Conservation (phyloP, 2,888 invertebrate genomes). For the Lasioglossum morio region DNA sequence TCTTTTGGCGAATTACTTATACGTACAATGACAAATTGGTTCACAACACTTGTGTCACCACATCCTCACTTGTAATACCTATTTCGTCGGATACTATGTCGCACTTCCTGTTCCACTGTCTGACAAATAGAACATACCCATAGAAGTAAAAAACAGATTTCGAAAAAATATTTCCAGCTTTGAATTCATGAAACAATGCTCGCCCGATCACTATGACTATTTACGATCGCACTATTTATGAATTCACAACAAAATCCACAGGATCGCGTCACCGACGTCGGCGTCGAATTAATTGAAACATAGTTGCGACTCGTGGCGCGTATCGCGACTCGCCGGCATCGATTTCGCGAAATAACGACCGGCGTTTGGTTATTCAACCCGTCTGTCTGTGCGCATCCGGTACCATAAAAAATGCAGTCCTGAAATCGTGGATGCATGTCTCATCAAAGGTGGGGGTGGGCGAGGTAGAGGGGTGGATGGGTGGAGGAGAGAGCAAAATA, state of each 20-base stretch:
- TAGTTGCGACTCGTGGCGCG: not conserved
- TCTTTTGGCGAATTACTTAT: not conserved
- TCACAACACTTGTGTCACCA: not conserved
- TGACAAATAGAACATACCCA: not conserved
- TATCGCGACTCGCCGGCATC: constrained; percentile 25
- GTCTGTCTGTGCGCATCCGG: not conserved
- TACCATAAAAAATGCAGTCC: constrained; percentile 56
- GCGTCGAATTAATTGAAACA: not conserved
- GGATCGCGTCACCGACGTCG: not conserved
- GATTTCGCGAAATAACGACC: constrained; percentile 28
- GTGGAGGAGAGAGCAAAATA: constrained; percentile 33
- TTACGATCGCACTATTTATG: not conserved
- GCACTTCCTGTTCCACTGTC: not conserved
- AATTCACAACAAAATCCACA: not conserved
- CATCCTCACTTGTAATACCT: not conserved
- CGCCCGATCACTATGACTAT: not conserved
- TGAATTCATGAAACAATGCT: not conserved
- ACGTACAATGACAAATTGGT: not conserved
- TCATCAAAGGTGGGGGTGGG: constrained; percentile 35
- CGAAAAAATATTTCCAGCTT: not conserved
- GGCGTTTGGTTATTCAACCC: constrained; percentile 35
- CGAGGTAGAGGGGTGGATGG: not conserved
- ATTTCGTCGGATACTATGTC: not conserved
- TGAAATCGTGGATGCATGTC: constrained; percentile 49
- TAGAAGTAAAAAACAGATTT: not conserved